Evolutionary conservation across 2,113 vertebrate genomes (phyloP).

Genomic region (Leuciscus idus): DNA sequence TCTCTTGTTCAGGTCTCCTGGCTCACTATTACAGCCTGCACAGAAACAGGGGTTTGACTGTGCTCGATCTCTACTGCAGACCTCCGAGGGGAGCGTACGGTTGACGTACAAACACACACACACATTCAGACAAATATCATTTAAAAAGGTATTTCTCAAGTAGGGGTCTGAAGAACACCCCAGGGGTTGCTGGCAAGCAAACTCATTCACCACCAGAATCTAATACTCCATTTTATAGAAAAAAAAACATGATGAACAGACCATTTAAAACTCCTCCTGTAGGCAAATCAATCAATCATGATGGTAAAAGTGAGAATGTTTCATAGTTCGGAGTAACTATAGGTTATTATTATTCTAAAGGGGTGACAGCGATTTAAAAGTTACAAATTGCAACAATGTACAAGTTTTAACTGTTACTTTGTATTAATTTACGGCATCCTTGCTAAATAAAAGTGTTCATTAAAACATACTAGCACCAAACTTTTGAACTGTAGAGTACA

Average conservation of each 20-base stretch:
- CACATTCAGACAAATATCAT: conserved; percentile 1
- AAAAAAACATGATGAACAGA: conserved; percentile 22
- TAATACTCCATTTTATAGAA: not conserved
- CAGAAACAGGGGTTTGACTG: conserved; percentile 38
- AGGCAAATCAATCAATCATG: not conserved
- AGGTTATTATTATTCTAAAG: not conserved
- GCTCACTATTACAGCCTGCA: conserved; percentile 40
- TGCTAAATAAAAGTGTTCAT: not conserved
- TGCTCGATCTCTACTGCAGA: conserved; percentile 2
- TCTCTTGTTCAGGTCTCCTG: conserved; percentile 49
- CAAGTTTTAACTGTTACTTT: not conserved
- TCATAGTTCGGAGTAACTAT: not conserved
- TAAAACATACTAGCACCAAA: no score
- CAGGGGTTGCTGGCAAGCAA: not conserved
- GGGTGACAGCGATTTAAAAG: not conserved
- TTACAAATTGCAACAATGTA: not conserved
- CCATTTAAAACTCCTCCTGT: not conserved
- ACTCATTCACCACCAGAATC: not conserved
- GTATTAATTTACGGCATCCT: not conserved
- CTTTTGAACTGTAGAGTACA: no score
- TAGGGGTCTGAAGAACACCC: not conserved
- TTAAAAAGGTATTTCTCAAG: conserved; percentile 15
- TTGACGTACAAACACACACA: not conserved
- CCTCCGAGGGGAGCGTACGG: not conserved
- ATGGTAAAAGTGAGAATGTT: not conserved